phyloP scores from a whole-genome alignment of 2,797 vertebrate species.

The Leucoraja ocellata region DNA sequence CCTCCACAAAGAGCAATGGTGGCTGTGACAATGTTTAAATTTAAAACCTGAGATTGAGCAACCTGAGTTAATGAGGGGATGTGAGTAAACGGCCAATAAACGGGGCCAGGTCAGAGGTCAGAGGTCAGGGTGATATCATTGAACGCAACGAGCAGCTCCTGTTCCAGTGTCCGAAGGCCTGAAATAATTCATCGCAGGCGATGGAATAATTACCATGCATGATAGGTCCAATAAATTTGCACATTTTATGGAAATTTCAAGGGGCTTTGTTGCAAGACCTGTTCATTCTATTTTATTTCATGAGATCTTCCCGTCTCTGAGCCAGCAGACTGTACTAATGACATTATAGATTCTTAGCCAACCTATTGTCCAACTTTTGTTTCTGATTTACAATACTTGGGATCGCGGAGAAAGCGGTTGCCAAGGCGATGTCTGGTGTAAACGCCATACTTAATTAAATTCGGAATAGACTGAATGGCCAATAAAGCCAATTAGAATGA shows the following conservation, averaged over 20 bases:
- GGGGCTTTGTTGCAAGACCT: too few species aligned
- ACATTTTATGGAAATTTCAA: slow-evolving; percentile 4
- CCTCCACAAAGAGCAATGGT: too few species aligned
- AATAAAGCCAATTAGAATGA: slow-evolving; percentile 9
- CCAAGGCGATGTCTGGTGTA: slow-evolving; percentile 7
- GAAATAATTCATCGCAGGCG: background rate
- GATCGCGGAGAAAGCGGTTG: background rate
- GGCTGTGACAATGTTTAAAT: too few species aligned
- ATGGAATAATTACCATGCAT: background rate
- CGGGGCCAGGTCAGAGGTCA: too few species aligned
- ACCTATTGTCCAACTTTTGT: too few species aligned
- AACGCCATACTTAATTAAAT: background rate
- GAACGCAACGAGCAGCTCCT: too few species aligned
- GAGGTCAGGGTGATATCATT: too few species aligned
- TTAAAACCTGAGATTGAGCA: too few species aligned
- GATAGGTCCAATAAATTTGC: background rate
- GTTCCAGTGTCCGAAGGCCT: background rate
- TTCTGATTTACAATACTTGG: background rate
- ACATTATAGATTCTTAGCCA: background rate
- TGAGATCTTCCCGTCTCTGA: too few species aligned
- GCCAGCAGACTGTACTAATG: background rate
- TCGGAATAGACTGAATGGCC: background rate
- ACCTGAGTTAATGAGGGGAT: too few species aligned
- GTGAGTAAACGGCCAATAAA: too few species aligned
- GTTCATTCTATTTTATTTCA: background rate